Evolutionary conservation across 2,797 vertebrate species (phyloP).

Genomic region (Triplophysa bombifrons): DNA sequence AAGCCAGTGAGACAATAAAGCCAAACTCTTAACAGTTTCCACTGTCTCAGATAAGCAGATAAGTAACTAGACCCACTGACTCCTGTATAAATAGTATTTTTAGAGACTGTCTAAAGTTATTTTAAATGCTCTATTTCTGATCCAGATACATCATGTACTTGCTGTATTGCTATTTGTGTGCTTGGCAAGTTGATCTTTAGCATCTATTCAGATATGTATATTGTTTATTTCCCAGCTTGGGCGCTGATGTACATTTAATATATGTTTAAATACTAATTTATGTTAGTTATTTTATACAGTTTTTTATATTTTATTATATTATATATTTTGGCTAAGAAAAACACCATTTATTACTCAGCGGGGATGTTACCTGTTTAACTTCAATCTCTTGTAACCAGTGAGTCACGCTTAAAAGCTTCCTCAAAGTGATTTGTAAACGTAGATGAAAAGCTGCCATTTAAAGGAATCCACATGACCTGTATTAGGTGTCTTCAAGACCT

Average conservation of each 20-base stretch:
- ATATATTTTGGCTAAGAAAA: too few species aligned
- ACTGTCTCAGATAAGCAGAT: constrained; percentile 5
- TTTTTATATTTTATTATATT: too few species aligned
- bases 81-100: not conserved
- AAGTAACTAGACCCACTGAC: not conserved
- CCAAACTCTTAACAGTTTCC: not conserved
- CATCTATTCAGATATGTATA: too few species aligned
- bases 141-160: not conserved
- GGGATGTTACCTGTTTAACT: constrained; percentile 24
- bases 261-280: too few species aligned
- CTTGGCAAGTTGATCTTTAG: not conserved
- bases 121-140: not conserved
- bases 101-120: not conserved
- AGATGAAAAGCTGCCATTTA: constrained; percentile 19
- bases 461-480: constrained; percentile 32
- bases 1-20: not conserved
- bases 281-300: too few species aligned
- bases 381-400: constrained; percentile 3
- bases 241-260: too few species aligned
- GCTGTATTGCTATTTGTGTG: not conserved
- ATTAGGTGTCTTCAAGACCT: constrained; percentile 33
- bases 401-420: constrained; percentile 32
- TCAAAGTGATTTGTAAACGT: constrained; percentile 20
- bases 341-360: not conserved
- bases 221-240: too few species aligned